These are phyloP conservation scores for Manacus vitellinus DNA, from an alignment of 2,113 vertebrate species.

Conservation along the genomic window DNA sequence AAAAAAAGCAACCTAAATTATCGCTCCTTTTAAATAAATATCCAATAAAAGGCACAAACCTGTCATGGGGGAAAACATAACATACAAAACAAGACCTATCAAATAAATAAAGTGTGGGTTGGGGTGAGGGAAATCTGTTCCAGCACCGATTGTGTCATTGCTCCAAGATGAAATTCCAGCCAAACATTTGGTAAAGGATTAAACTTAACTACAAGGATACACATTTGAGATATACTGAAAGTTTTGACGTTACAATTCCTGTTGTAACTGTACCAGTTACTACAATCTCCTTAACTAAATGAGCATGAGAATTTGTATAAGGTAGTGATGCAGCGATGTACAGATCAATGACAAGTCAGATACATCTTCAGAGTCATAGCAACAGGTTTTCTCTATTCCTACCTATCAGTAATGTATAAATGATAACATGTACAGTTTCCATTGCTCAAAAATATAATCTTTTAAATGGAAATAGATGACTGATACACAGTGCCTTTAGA, in stretches of 20 bases:
- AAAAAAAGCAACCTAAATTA: slow-evolving; percentile 21
- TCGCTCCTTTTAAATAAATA: slow-evolving; percentile 63
- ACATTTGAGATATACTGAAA: background rate
- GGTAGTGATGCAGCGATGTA: background rate
- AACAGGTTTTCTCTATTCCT: slow-evolving; percentile 35
- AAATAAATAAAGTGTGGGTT: slow-evolving; percentile 52
- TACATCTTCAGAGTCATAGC: slow-evolving; percentile 34
- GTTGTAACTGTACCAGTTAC: slow-evolving; percentile 22
- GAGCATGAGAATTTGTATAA: background rate
- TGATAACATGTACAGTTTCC: slow-evolving; percentile 61
- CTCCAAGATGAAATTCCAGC: slow-evolving; percentile 27
- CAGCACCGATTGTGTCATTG: slow-evolving; percentile 43
- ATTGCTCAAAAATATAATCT: slow-evolving; percentile 75
- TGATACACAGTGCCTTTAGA: slow-evolving; percentile 60
- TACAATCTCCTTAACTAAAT: slow-evolving; percentile 47
- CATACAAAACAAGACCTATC: slow-evolving; percentile 32
- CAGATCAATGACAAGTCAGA: slow-evolving; percentile 26
- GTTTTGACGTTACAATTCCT: background rate
- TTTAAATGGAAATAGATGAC: slow-evolving; percentile 66
- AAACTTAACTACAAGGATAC: background rate
- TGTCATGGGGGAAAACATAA: slow-evolving; percentile 23
- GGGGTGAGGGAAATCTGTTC: slow-evolving; percentile 31
- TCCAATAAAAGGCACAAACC: slow-evolving; percentile 65
- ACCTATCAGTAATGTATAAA: slow-evolving; percentile 54
- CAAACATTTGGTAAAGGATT: slow-evolving; percentile 8